phyloP scores from a whole-genome alignment of 1,140 invertebrate genomes.

The Lerema accius region DNA sequence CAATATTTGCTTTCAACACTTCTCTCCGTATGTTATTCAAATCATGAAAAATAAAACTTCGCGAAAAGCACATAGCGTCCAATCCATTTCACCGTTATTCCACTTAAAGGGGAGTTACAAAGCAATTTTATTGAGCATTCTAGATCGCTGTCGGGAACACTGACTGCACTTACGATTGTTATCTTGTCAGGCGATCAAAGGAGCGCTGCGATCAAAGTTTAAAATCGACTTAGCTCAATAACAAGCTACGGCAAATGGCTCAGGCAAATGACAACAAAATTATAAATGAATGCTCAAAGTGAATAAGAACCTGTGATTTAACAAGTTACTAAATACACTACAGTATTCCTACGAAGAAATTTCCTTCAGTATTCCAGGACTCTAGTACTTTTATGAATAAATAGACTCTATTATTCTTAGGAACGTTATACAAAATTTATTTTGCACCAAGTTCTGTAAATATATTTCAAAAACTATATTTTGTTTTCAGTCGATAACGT shows the following conservation, averaged over 20 bases:
- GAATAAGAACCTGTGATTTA: background rate
- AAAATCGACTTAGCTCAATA: slow-evolving; percentile 25
- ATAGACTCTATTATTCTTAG: no score
- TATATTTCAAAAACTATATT: no score
- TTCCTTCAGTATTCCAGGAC: no score
- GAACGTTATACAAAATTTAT: no score
- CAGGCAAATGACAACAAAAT: slow-evolving; percentile 22
- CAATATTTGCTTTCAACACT: no score
- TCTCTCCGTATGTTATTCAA: slow-evolving; percentile 5
- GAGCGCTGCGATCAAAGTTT: slow-evolving; percentile 25
- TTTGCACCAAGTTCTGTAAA: no score
- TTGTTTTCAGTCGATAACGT: no score
- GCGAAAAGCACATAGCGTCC: background rate
- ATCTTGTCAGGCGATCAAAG: slow-evolving; percentile 33
- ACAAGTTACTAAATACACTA: background rate
- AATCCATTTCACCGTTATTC: slow-evolving; percentile 8
- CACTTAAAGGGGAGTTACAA: slow-evolving; percentile 25
- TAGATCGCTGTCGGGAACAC: slow-evolving; percentile 19
- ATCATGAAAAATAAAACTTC: slow-evolving; percentile 6
- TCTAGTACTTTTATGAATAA: no score
- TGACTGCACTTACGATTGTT: slow-evolving; percentile 29
- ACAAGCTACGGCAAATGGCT: slow-evolving; percentile 19
- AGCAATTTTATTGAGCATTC: slow-evolving; percentile 29
- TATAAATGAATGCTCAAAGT: slow-evolving; percentile 17
- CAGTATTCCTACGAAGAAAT: no score